A percentile compares a stretch with the other conserved stretches of the same genome.
These are phyloP conservation scores for Kobus ellipsiprymnus DNA, from an alignment of 2,113 vertebrate species.

Conservation along the genomic window DNA sequence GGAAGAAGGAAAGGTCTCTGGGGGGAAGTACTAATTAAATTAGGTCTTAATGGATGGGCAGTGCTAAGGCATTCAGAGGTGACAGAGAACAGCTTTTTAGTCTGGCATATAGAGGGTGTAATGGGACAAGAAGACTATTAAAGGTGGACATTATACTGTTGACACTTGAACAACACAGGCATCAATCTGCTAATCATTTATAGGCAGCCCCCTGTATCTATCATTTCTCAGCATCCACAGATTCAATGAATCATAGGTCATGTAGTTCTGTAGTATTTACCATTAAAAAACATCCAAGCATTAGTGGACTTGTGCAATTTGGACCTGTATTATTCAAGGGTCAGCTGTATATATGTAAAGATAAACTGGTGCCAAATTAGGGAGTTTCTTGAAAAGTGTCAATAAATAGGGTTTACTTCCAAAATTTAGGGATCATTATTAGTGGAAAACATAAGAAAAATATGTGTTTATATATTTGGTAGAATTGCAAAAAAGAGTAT, in stretches of 20 bases:
- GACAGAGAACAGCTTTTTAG: neutral
- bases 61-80: neutral
- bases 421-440: neutral
- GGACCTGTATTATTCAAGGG: neutral
- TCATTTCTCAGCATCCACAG: neutral
- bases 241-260: neutral
- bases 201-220: neutral
- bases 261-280: too few species aligned
- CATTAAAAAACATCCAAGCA: neutral
- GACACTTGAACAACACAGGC: neutral
- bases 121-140: neutral
- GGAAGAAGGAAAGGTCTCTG: neutral
- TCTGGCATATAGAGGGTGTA: neutral
- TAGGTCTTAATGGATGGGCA: neutral
- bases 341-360: neutral
- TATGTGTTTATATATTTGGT: rapidly evolving
- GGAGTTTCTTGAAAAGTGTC: neutral
- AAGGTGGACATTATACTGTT: neutral
- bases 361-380: neutral
- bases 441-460: neutral
- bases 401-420: neutral
- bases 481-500: neutral
- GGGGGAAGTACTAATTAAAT: neutral
- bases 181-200: neutral
- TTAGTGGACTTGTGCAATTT: neutral